Conservation (phyloP, 2,797 vertebrate genomes). For the Linurgus olivaceus region DNA sequence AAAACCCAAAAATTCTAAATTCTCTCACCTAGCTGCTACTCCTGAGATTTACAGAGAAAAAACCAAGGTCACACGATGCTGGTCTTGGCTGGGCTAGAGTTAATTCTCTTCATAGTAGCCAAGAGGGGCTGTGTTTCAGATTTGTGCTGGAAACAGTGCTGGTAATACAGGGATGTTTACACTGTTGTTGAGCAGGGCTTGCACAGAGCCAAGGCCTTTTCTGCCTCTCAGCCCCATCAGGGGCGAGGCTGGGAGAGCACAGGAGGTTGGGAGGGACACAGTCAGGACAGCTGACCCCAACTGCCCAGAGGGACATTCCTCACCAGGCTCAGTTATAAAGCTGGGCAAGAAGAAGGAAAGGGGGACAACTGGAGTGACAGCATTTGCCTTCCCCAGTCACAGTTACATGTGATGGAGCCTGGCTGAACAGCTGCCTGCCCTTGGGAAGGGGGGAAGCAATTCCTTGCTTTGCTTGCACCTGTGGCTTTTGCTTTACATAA, state of each 20-base stretch:
- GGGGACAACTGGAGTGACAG: background rate
- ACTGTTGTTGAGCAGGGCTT: background rate
- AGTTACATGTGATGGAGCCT: rapidly evolving
- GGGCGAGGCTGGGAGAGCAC: background rate
- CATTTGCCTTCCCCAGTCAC: rapidly evolving
- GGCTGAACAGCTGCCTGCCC: background rate
- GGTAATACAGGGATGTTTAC: background rate
- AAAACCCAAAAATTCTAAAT: background rate
- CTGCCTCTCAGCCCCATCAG: background rate
- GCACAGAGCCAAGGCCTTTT: background rate
- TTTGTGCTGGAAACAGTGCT: background rate
- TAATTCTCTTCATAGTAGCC: background rate
- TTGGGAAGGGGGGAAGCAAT: background rate
- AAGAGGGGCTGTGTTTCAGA: background rate
- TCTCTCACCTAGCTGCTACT: background rate
- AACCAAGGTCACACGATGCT: background rate
- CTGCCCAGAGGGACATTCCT: background rate
- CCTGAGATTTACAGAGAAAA: background rate
- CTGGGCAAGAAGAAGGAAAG: background rate
- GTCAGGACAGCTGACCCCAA: background rate
- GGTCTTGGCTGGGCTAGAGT: background rate
- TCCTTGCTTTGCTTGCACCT: background rate
- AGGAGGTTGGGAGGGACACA: background rate
- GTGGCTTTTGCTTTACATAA: background rate
- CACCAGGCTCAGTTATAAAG: background rate